Evolutionary conservation across 1,140 invertebrate genomes (phyloP), one percentile per base, ranked within the genome.

Genomic region (Plectus sambesii): DNA sequence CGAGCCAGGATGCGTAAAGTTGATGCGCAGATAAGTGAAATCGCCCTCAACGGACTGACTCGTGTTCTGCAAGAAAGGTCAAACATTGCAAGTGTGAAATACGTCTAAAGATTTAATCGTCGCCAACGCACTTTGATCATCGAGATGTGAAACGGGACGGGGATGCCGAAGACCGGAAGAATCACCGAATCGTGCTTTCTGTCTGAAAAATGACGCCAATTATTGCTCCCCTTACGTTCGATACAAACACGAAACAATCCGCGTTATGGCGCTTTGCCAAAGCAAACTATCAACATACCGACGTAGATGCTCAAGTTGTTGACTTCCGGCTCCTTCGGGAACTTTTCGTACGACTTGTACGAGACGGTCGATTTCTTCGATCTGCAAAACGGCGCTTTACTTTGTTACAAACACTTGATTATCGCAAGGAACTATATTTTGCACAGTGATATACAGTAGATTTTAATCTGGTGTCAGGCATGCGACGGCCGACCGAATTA

Each of bases 11-110:
- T 97, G 90, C 70, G 93, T 94, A 71, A 98, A 98, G 72, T 99
- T 99, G 58, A 99, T 86, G 68, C 94, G 80, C 49, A 99, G 79
- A 73, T 97, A 98, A 0, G 92, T 97, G 69, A 96, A 97, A 71
- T 98, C 92, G 27, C 94, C 94, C 74, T 99, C 93, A 17, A 97
- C 86, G 1, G 87, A 90, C 68, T 93, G 87, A 22, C 87, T 92
- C 64, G 96, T 93, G 70, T 97, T 97, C 75, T 75, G 44, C 29
- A 56, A 49, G 42, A 44, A 25, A 37, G 48, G 55, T 42, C 46
- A 23, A 44, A 43, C 20, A 55, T 63, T n/a, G n/a, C n/a, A n/a
- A n/a, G n/a, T n/a, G n/a, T n/a, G 20, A 35, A 22, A 2, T n/a
- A n/a, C n/a, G n/a, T n/a, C n/a, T n/a, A n/a, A n/a, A n/a, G n/a